Evolutionary conservation across 1,140 invertebrate genomes (phyloP).

Genomic region (Brachionus rubens): DNA sequence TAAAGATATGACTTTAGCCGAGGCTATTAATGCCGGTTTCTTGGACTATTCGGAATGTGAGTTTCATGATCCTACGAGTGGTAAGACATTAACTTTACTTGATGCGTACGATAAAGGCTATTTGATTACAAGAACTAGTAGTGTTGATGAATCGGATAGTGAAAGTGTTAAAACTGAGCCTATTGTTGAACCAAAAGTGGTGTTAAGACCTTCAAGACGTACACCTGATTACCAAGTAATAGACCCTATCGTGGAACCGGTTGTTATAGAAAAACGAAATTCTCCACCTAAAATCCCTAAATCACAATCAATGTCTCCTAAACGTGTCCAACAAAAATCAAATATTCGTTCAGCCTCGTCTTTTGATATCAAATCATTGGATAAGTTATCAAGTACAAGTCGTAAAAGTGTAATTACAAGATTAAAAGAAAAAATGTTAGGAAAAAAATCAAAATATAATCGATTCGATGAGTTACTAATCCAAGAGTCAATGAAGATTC

Average conservation of each 20-base stretch:
- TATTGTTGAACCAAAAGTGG: not conserved
- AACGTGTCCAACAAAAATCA: not conserved
- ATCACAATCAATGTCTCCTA: not conserved
- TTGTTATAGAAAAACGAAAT: not conserved
- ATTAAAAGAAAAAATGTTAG: slow-evolving; percentile 11
- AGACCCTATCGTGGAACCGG: not conserved
- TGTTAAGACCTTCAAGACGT: not conserved
- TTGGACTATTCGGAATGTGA: slow-evolving; percentile 51
- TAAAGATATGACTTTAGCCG: slow-evolving; percentile 54
- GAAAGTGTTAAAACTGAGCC: not conserved
- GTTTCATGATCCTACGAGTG: slow-evolving; percentile 57
- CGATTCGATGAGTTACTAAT: slow-evolving; percentile 5
- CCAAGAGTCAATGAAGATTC: not conserved
- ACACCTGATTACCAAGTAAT: not conserved
- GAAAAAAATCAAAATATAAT: slow-evolving; percentile 30
- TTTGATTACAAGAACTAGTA: not conserved
- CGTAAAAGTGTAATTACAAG: slow-evolving; percentile 18
- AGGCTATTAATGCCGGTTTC: slow-evolving; percentile 54
- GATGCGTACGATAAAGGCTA: slow-evolving; percentile 47
- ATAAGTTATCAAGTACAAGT: not conserved
- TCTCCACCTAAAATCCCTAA: not conserved
- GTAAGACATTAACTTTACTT: slow-evolving; percentile 14
- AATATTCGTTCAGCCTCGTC: not conserved
- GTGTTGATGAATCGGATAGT: not conserved
- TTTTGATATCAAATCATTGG: not conserved